Evolutionary conservation across 2,888 invertebrate species (phyloP), one percentile per base, ranked within the genome.

Genomic region (Megastigmus dorsalis): DNA sequence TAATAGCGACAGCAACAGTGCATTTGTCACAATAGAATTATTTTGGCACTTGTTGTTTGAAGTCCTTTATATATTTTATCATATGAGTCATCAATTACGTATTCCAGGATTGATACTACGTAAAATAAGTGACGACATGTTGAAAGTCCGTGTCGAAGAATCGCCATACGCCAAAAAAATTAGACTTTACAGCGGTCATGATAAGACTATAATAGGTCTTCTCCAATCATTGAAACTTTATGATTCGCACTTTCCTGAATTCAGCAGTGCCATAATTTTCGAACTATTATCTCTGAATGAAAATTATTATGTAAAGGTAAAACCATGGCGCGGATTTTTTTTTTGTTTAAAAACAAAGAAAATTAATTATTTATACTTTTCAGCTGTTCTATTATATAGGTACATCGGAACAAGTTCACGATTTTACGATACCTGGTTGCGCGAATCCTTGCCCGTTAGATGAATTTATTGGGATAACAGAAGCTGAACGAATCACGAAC

Each of bases 381-480:
- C n/a, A 76, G 76, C 33, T 76, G 20, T 33, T 20, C 0, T 60
- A 69, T 41, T 69, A 68, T 7, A 15, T 50, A 15, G 86, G 88
- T 23, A 89, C 89, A 0, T 89, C 89, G 1, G 86, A 88, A 0
- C 86, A 87, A 10, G 87, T 85, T 0, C 79, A 84, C 60, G 76
- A 88, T 0, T 82, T 91, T n/a, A 85, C 84, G 0, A 84, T 92
- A 45, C 86, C 87, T 0, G 89, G 89, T 0, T 92, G 92, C 79
- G 88, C 88, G 1, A 72, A 81, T 3, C 81, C 89, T 13, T 92
- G 92, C 79, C 89, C 90, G 52, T 88, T 90, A 72, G 88, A 90
- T 15, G 86, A 85, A 38, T 91, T 91, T 79, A 79, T 88, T 5
- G 78, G 78, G 5, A 83, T 91, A 10, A 89, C 90, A 7, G 88